phyloP scores from a whole-genome alignment of 2,888 invertebrate genomes.

The Eumerus sabulonum region DNA sequence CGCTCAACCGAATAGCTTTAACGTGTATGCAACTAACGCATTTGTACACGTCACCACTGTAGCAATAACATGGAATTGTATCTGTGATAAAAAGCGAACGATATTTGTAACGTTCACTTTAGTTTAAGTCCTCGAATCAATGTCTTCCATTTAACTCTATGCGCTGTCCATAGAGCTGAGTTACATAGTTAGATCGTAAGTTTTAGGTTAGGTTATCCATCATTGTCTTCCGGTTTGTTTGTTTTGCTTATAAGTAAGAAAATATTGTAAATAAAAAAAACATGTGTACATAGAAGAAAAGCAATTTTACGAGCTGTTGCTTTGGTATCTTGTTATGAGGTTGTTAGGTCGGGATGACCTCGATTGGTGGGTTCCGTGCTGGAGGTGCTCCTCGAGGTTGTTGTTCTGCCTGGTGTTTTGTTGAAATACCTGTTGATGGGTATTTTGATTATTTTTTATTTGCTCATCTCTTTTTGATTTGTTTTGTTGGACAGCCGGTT shows the following conservation, averaged over 20 bases:
- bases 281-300: background rate
- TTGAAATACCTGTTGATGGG: background rate
- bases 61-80: slow-evolving; percentile 54
- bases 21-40: slow-evolving; percentile 30
- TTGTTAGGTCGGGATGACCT: background rate
- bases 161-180: slow-evolving; percentile 13
- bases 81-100: slow-evolving; percentile 53
- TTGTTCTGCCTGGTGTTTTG: background rate
- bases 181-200: slow-evolving; percentile 25
- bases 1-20: slow-evolving; percentile 51
- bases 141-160: slow-evolving; percentile 52
- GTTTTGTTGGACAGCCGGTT: no score
- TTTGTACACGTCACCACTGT: slow-evolving; percentile 12
- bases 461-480: no score
- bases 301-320: slow-evolving; percentile 6
- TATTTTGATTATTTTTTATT: background rate
- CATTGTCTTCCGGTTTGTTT: slow-evolving; percentile 69
- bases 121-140: slow-evolving; percentile 31
- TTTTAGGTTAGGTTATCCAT: slow-evolving; percentile 28
- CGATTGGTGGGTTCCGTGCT: background rate
- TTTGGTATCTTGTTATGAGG: background rate
- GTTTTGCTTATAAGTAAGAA: slow-evolving; percentile 55
- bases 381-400: background rate
- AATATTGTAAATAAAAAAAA: slow-evolving; percentile 49
- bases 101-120: slow-evolving; percentile 39